phyloP scores from a whole-genome alignment of 2,113 vertebrate genomes.

The Mormyrus iriodes region DNA sequence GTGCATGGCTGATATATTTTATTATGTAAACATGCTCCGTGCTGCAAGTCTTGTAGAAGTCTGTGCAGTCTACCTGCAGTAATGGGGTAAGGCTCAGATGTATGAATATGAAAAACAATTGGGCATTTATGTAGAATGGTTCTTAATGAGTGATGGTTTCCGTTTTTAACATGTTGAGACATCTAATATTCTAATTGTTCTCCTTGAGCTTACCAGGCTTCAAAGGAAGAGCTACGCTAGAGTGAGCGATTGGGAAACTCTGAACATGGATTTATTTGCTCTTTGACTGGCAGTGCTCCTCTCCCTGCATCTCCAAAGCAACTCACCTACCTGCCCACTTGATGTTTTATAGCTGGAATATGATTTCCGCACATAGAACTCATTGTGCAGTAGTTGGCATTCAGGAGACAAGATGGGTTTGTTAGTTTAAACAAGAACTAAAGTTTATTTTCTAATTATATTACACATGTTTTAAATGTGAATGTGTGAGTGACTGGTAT shows the following conservation, averaged over 20 bases:
- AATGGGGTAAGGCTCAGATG: background rate
- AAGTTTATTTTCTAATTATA: background rate
- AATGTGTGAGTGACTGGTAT: background rate
- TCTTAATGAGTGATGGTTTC: slow-evolving; percentile 51
- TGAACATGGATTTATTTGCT: slow-evolving; percentile 57
- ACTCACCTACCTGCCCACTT: background rate
- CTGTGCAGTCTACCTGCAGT: background rate
- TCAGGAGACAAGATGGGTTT: background rate
- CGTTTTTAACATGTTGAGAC: slow-evolving; percentile 55
- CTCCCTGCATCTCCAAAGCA: background rate
- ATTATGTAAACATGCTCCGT: background rate
- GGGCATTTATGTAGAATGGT: slow-evolving; percentile 43
- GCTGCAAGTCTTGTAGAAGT: background rate
- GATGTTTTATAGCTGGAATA: background rate
- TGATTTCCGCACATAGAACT: background rate
- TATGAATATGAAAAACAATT: slow-evolving; percentile 45
- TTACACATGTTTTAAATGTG: background rate
- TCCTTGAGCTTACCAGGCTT: slow-evolving; percentile 46
- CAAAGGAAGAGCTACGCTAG: slow-evolving; percentile 42
- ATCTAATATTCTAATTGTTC: slow-evolving; percentile 41
- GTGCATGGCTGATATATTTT: background rate
- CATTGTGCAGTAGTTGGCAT: background rate
- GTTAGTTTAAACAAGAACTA: background rate
- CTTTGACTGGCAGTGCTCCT: slow-evolving; percentile 34
- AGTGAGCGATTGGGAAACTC: slow-evolving; percentile 41